These are phyloP conservation scores for Sapayoa aenigma DNA, from an alignment of 2,113 vertebrate genomes.

Conservation along the genomic window DNA sequence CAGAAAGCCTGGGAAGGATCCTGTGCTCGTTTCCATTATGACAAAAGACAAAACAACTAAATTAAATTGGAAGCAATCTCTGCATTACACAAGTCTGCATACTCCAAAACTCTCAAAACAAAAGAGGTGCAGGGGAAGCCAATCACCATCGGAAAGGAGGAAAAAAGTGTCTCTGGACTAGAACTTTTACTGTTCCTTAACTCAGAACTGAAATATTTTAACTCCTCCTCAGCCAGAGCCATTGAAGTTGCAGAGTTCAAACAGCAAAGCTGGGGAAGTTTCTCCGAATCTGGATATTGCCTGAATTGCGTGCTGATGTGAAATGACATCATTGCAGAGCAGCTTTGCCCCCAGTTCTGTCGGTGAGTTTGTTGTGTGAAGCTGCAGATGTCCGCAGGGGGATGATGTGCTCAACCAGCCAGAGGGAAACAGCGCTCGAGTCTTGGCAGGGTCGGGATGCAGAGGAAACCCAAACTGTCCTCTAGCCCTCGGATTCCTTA, in stretches of 20 bases:
- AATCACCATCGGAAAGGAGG: background rate
- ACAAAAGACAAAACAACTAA: constrained; percentile 88
- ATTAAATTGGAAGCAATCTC: constrained; percentile 86
- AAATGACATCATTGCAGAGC: background rate
- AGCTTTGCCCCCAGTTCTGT: background rate
- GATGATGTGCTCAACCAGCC: background rate
- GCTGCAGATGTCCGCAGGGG: background rate
- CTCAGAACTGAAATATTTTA: constrained; percentile 69
- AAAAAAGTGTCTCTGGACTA: background rate
- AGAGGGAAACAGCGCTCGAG: background rate
- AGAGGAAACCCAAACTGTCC: constrained; percentile 32
- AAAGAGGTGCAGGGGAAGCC: constrained; percentile 24
- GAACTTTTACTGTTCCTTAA: constrained; percentile 36
- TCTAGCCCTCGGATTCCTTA: constrained; percentile 9
- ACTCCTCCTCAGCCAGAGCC: background rate
- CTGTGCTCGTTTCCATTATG: constrained; percentile 26
- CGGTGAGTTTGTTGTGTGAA: background rate
- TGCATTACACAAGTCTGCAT: constrained; percentile 57
- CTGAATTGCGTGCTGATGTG: background rate
- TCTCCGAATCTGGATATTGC: background rate
- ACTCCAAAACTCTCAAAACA: constrained; percentile 62
- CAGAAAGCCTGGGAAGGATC: constrained; percentile 46
- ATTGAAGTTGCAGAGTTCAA: background rate
- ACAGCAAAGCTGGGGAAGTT: background rate
- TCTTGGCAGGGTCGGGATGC: constrained; percentile 43